phyloP scores from a whole-genome alignment of 2,113 vertebrate species.

The Nothobranchius furzeri region DNA sequence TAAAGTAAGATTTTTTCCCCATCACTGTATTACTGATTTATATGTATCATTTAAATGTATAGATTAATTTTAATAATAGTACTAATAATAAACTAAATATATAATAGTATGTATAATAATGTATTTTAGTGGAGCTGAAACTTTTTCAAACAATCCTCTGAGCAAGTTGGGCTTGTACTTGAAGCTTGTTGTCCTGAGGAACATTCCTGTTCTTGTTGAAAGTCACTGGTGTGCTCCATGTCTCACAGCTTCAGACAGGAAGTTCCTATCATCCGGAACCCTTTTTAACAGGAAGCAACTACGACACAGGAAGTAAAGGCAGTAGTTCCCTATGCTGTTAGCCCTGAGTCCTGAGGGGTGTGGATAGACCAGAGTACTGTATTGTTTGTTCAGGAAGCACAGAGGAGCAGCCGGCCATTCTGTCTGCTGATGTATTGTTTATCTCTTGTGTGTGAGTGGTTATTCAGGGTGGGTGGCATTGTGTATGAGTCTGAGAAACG shows the following conservation, averaged over 20 bases:
- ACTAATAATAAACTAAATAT: no score
- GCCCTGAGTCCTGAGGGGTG: conserved; percentile 49
- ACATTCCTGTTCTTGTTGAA: neutral
- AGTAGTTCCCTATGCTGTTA: conserved; percentile 44
- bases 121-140: no score
- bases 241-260: conserved; percentile 64
- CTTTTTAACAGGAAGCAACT: conserved; percentile 69
- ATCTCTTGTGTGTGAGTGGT: conserved; percentile 50
- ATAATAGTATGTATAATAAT: no score
- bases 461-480: conserved; percentile 57
- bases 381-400: conserved; percentile 78
- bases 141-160: neutral
- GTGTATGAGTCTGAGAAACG: conserved; percentile 50
- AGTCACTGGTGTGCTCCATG: conserved; percentile 20
- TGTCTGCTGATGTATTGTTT: conserved; percentile 67
- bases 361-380: conserved; percentile 47
- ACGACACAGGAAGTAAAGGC: conserved; percentile 71
- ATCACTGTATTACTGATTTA: no score
- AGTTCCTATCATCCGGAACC: conserved; percentile 66
- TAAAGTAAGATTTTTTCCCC: no score
- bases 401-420: conserved; percentile 59
- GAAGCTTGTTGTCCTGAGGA: neutral
- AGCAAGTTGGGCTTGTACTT: neutral
- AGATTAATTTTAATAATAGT: no score
- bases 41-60: no score